These are phyloP conservation scores for Chrysochloris asiatica DNA, from an alignment of 2,113 vertebrate species.

Conservation along the genomic window DNA sequence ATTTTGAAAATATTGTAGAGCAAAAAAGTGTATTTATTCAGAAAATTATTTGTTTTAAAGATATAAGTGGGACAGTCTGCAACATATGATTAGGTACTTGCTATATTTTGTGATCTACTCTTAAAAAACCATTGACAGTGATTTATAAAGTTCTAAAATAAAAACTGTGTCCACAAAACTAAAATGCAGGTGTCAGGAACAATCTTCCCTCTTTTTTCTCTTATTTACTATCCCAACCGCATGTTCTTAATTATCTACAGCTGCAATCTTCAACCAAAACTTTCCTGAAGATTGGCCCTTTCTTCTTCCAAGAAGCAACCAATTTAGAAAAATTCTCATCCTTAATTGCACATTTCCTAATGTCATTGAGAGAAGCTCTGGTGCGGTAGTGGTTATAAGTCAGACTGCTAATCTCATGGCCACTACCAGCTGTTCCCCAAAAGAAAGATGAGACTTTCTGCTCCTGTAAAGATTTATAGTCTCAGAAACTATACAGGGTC, in stretches of 20 bases:
- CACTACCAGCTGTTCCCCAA: too few species aligned
- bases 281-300: neutral
- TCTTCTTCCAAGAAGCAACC: neutral
- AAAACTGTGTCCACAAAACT: neutral
- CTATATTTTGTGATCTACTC: neutral
- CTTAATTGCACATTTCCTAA: neutral
- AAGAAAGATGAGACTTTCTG: too few species aligned
- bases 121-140: neutral
- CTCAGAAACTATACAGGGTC: too few species aligned
- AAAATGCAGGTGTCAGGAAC: neutral
- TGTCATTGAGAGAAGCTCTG: neutral
- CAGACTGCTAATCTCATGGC: too few species aligned
- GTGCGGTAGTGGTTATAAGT: neutral
- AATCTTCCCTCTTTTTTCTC: neutral
- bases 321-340: neutral
- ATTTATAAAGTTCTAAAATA: neutral
- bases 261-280: neutral
- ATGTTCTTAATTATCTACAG: neutral
- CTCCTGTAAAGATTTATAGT: too few species aligned
- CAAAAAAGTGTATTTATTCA: neutral
- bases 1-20: neutral
- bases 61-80: neutral
- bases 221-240: neutral
- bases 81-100: neutral
- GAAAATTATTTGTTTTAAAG: neutral